A percentile compares a stretch with the other conserved stretches of the same genome.
Evolutionary conservation across 2,888 invertebrate genomes (phyloP).

Genomic region (Tenodera sinensis): DNA sequence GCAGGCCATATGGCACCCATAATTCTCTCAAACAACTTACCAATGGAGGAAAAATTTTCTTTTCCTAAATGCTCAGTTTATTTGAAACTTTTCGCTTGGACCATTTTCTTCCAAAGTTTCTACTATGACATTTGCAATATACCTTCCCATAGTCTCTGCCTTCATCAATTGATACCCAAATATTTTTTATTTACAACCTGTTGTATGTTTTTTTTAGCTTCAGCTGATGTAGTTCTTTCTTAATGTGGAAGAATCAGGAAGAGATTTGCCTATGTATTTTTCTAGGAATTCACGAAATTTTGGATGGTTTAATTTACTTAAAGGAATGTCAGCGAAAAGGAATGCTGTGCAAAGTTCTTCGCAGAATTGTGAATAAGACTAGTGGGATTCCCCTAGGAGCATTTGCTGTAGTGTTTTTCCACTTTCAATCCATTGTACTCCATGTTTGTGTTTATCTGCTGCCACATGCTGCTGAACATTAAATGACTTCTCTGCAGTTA

Average conservation of each 20-base stretch:
- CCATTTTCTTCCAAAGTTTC: background rate
- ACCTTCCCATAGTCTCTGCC: background rate
- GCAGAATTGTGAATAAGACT: background rate
- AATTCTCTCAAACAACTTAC: background rate
- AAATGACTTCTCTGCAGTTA: background rate
- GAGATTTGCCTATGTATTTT: too few species aligned
- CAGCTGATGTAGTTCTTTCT: too few species aligned
- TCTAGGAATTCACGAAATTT: background rate
- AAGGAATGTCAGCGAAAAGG: background rate
- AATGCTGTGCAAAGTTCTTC: background rate
- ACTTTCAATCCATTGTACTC: too few species aligned
- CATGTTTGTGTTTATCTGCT: too few species aligned
- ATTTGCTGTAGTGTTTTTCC: background rate
- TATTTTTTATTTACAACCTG: background rate
- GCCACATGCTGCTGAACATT: background rate
- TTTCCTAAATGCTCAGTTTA: background rate
- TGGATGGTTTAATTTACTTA: background rate
- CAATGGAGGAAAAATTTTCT: background rate
- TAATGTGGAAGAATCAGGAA: too few species aligned
- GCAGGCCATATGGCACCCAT: background rate
- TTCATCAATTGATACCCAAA: background rate
- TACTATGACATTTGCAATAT: background rate
- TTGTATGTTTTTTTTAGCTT: background rate
- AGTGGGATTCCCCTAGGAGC: background rate
- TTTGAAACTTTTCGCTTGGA: background rate